These are phyloP conservation scores for Plemyria rubiginata DNA, from an alignment of 2,888 invertebrate genomes.

Conservation along the genomic window DNA sequence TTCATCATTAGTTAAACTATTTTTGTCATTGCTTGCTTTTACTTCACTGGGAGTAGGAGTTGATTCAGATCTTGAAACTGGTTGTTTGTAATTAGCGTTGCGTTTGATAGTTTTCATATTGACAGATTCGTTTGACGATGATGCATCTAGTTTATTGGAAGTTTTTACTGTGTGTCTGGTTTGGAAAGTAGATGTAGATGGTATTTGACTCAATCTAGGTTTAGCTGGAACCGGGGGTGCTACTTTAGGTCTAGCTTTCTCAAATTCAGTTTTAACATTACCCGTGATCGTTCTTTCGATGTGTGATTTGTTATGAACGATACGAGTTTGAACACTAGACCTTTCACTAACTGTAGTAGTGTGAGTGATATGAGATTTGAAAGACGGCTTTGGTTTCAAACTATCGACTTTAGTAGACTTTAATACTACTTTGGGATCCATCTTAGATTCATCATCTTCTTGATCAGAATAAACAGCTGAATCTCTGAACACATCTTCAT, in stretches of 20 bases:
- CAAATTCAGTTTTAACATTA: conserved; percentile 52
- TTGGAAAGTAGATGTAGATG: conserved; percentile 48
- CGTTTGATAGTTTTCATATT: conserved; percentile 65
- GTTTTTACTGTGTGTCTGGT: conserved; percentile 49
- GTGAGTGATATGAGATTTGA: conserved; percentile 60
- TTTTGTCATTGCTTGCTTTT: conserved; percentile 33
- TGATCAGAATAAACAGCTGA: conserved; percentile 93
- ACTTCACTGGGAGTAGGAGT: conserved; percentile 44
- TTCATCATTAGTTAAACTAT: conserved; percentile 36
- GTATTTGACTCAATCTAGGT: conserved; percentile 76
- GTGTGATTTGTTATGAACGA: conserved; percentile 31
- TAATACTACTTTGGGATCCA: conserved; percentile 48
- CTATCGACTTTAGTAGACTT: conserved; percentile 65
- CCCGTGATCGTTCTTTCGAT: conserved; percentile 28
- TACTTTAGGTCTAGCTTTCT: conserved; percentile 72
- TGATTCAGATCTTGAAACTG: conserved; percentile 59
- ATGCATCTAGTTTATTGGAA: conserved; percentile 55
- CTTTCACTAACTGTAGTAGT: conserved; percentile 57
- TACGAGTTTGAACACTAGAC: conserved; percentile 53
- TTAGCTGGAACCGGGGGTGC: conserved; percentile 88
- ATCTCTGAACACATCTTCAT: conserved; percentile 90
- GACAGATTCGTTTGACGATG: conserved; percentile 62
- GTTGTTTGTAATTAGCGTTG: conserved; percentile 57
- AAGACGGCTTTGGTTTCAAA: conserved; percentile 63
- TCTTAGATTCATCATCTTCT: conserved; percentile 81